Percentiles rank a stretch among this genome's conserved stretches.
These are phyloP conservation scores for Eidolon helvum DNA, from an alignment of 2,113 vertebrate species.

Conservation along the genomic window DNA sequence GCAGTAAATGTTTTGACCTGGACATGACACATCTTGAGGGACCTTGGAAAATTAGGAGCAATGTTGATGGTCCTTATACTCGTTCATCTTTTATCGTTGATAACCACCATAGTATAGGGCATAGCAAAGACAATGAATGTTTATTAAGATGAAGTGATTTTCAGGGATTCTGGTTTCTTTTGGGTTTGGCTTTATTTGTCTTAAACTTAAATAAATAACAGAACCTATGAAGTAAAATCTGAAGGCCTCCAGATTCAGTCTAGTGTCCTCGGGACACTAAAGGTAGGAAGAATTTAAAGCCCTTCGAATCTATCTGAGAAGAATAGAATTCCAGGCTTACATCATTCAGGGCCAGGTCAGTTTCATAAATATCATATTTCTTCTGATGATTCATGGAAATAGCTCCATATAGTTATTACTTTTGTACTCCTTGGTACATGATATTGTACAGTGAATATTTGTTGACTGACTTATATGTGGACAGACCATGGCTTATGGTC, in stretches of 20 bases:
- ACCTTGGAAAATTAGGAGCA: not conserved
- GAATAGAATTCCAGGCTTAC: not conserved
- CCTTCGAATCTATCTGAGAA: not conserved
- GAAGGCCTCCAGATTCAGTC: not conserved
- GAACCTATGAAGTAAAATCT: not conserved
- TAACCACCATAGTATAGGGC: not conserved
- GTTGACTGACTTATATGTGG: not conserved
- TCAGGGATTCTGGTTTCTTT: not conserved
- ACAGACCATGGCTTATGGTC: not conserved
- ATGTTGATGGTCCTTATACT: not conserved
- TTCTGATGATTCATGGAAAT: not conserved
- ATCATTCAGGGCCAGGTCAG: not conserved
- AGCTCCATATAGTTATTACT: not conserved
- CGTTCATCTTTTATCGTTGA: not conserved
- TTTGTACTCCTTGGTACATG: not conserved
- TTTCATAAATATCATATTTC: not conserved
- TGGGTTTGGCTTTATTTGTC: not conserved
- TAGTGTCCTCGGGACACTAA: not conserved
- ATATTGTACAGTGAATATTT: not conserved
- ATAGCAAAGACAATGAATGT: not conserved
- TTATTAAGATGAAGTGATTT: not conserved
- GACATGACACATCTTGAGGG: not conserved
- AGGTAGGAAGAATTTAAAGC: not conserved
- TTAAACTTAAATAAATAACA: conserved; percentile 5
- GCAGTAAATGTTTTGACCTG: not conserved